A percentile compares a stretch with the other conserved stretches of the same genome.
phyloP scores from a whole-genome alignment of 2,888 invertebrate species.

The Yponomeuta plumbellus region DNA sequence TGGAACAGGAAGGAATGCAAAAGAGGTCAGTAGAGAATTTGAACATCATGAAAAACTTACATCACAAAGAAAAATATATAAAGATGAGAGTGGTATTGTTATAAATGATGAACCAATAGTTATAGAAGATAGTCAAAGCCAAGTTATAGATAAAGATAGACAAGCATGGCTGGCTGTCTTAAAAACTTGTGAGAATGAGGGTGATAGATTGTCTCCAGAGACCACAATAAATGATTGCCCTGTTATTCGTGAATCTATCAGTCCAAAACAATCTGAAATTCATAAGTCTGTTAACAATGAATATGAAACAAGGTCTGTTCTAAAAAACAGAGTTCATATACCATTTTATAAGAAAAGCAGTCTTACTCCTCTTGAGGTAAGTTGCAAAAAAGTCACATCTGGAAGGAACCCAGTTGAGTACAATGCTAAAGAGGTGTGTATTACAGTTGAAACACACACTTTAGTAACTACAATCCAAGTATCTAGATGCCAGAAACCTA shows the following conservation, averaged over 20 bases:
- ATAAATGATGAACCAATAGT: slow-evolving; percentile 46
- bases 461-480: slow-evolving; percentile 43
- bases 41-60: slow-evolving; percentile 15
- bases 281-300: neutral
- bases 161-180: slow-evolving; percentile 49
- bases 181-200: slow-evolving; percentile 39
- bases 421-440: slow-evolving; percentile 35
- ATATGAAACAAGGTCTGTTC: neutral
- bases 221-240: neutral
- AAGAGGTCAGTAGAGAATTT: slow-evolving; percentile 22
- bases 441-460: slow-evolving; percentile 42
- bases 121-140: slow-evolving; percentile 47
- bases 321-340: slow-evolving; percentile 31
- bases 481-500: slow-evolving; percentile 27
- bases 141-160: slow-evolving; percentile 51
- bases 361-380: slow-evolving; percentile 29
- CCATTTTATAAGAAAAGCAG: slow-evolving; percentile 50
- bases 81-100: slow-evolving; percentile 53
- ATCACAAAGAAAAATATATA: slow-evolving; percentile 22
- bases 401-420: slow-evolving; percentile 11
- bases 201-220: neutral
- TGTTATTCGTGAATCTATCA: neutral
- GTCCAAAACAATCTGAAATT: neutral
- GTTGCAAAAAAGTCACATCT: slow-evolving; percentile 23
- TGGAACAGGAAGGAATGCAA: slow-evolving; percentile 18